Base-by-base conservation (phyloP, 2,888 invertebrate genomes). In the Stenoptilia bipunctidactyla region DNA sequence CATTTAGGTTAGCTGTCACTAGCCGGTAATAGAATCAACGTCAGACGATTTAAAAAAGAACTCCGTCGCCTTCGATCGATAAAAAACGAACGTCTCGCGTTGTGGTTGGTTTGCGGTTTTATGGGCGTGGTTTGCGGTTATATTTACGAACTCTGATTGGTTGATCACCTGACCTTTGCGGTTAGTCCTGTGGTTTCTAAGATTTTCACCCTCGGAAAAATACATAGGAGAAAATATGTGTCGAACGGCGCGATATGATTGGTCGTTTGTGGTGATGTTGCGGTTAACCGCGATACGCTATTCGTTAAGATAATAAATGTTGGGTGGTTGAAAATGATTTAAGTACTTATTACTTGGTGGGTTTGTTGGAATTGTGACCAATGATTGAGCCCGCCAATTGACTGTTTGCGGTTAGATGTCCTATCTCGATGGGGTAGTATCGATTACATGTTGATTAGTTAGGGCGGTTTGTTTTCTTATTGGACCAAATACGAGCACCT, bases 31-130 rank as follows among this genome's bases (percentile, higher is more conserved):
- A 20, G 20, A 20, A 20, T 8, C 20, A 8, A 20, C 3, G 8
- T 20, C 8, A 5, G 53, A 60, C 59, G 53, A 61, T 67, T 61
- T 50, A 50, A 69, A 75, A 77, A 77, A 73, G 61, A 65, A 67
- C 57, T 57, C n/a, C n/a, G 57, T 55, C 54, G 53, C 52, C 50
- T 61, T 52, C 53, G 71, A 77, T 83, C 80, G 72, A 76, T 80
- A 69, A 66, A 64, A 65, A 63, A 62, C 62, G 63, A 68, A 64
- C 69, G 74, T 85, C 82, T 84, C 75, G 82, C 73, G 64, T 76
- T 82, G 85, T 82, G 84, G 85, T 85, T 85, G 85, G 85, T 84
- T 88, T 88, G 88, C 77, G 88, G 88, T 88, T 86, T 83, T 64
- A 59, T 63, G 82, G 87, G 88, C 87, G 87, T 84, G 85, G 86